Evolutionary conservation across 1,140 invertebrate species (phyloP), one percentile per base, ranked within the genome.

Genomic region (Trachymyrmex cornetzi): DNA sequence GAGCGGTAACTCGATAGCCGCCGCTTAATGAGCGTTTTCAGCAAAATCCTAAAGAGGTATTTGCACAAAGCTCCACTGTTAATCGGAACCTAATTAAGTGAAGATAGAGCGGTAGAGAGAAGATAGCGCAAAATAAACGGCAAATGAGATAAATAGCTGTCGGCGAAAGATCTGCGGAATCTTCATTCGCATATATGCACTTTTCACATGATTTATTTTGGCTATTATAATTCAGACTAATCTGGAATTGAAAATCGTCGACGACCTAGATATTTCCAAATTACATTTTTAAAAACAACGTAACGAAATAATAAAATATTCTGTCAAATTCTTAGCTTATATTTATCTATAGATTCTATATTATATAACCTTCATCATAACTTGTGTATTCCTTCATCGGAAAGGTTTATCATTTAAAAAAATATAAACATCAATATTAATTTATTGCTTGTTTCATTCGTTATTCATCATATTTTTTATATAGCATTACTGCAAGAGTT

Each of bases 31-130:
- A 91, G 89, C 89, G 87, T 90, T 91, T 88, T 86, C 86, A 90
- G 77, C 81, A 75, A 69, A 85, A 53, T 57, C 77, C 77, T 82
- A 86, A 88, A 90, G 89, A 91, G 79, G 89, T 91, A 90, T 90
- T 88, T 88, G 89, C 77, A 88, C 86, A 90, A 91, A 91, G 87
- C 87, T 86, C 74, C 53, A 53, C 89, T 79, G 89, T 90, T 91
- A 91, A 91, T 91, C 89, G 89, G 89, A 88, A 86, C 81, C 87
- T 86, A 91, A 91, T 90, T 91, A 91, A 91, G 85, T 90, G 88
- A 90, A 59, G 87, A 86, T 82, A 50, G 86, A 64, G 30, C 69
- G 59, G 30, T n/a, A 27, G 57, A 61, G 66, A 34, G 30, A 55
- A 53, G 59, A 72, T 71, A 69, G 48, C 61, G 88, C 77, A 88